phyloP scores from a whole-genome alignment of 53 echinoderm and acorn worm genomes.

The Henricia sp. region DNA sequence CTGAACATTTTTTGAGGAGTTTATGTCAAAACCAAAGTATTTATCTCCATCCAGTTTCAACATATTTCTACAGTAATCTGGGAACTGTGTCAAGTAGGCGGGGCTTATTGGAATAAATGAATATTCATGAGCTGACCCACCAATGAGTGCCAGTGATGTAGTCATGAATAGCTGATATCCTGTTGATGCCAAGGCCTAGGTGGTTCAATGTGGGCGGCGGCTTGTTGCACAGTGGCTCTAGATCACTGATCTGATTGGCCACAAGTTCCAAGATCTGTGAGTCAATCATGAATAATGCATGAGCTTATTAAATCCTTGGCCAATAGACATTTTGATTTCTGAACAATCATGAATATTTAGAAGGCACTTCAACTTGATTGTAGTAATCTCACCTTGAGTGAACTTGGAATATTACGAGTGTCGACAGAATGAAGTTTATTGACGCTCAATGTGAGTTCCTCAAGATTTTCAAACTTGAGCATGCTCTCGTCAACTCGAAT shows the following conservation, averaged over 20 bases:
- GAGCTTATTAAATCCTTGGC: no score
- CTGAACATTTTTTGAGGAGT: no score
- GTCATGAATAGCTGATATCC: slow-evolving; percentile 84
- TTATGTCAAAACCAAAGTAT: no score
- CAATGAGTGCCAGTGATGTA: slow-evolving; percentile 86
- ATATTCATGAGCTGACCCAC: slow-evolving; percentile 62
- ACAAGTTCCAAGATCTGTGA: slow-evolving; percentile 86
- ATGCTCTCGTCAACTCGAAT: slow-evolving; percentile 65
- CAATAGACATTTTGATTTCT: no score
- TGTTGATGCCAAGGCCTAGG: slow-evolving; percentile 85
- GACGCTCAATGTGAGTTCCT: slow-evolving; percentile 89
- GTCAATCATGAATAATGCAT: slow-evolving; percentile 18
- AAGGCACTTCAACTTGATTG: neutral
- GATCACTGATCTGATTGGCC: slow-evolving; percentile 91
- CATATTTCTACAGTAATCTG: no score
- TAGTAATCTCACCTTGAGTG: slow-evolving; percentile 66
- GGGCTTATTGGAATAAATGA: neutral
- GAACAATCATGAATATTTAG: neutral
- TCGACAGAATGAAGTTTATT: slow-evolving; percentile 74
- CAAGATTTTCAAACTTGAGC: slow-evolving; percentile 72
- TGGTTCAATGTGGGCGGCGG: slow-evolving; percentile 84
- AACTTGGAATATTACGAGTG: slow-evolving; percentile 72
- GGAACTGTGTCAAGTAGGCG: no score
- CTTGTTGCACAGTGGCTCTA: slow-evolving; percentile 83
- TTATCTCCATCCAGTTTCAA: no score